phyloP scores from a whole-genome alignment of 2,113 vertebrate genomes.

The Ptilorrhoa leucosticta region DNA sequence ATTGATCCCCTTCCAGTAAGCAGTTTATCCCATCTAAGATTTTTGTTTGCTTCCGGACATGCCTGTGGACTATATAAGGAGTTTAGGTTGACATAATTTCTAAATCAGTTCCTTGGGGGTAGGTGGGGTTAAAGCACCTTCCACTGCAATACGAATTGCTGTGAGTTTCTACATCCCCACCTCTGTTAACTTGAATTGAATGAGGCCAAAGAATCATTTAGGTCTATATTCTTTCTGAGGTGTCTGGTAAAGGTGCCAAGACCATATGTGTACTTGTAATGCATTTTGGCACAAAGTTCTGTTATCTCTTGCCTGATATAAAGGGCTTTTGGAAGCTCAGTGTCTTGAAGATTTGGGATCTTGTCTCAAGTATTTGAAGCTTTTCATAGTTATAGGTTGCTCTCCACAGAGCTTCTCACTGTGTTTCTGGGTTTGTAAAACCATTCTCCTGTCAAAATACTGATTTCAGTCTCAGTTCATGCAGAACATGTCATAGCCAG shows the following conservation, averaged over 20 bases:
- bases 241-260: background rate
- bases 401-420: background rate
- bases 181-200: background rate
- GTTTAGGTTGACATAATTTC: background rate
- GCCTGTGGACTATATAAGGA: background rate
- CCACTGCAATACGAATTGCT: background rate
- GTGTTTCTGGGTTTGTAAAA: background rate
- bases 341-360: background rate
- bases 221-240: background rate
- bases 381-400: background rate
- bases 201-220: background rate
- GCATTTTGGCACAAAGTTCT: background rate
- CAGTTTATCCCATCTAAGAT: background rate
- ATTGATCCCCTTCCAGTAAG: background rate
- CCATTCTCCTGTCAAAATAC: background rate
- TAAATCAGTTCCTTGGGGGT: background rate
- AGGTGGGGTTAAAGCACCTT: background rate
- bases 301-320: background rate
- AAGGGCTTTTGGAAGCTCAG: background rate
- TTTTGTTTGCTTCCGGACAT: background rate
- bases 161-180: background rate
- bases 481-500: background rate
- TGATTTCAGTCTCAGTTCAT: background rate
- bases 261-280: background rate
- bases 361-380: background rate